Evolutionary conservation across 2,113 vertebrate genomes (phyloP).

Genomic region (Rafetus swinhoei): DNA sequence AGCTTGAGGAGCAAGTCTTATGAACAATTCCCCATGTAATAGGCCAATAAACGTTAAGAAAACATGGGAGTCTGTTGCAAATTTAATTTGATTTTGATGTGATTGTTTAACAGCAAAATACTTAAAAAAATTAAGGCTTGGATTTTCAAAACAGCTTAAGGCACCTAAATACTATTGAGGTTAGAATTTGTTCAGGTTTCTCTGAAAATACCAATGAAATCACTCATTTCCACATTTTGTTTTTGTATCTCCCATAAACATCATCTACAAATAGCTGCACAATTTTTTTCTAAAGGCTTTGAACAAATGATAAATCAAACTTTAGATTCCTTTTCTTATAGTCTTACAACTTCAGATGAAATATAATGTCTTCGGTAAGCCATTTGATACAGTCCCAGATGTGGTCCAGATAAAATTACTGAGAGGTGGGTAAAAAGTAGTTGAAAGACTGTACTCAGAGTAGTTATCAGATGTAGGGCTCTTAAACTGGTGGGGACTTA

Average conservation of each 20-base stretch:
- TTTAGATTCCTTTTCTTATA: not conserved
- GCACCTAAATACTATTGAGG: not conserved
- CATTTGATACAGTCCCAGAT: not conserved
- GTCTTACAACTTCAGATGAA: not conserved
- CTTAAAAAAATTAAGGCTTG: not conserved
- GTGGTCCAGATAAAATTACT: not conserved
- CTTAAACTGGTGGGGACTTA: not conserved
- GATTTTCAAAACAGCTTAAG: slow-evolving; percentile 9
- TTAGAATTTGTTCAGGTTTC: not conserved
- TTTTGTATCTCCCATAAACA: not conserved
- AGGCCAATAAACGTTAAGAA: not conserved
- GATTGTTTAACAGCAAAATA: not conserved
- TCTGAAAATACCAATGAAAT: slow-evolving; percentile 1
- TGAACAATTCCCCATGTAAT: not conserved
- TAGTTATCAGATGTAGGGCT: not conserved
- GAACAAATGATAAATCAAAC: not conserved
- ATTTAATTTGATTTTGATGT: slow-evolving; percentile 3
- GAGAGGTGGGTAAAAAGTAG: not conserved
- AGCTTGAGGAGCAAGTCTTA: not conserved
- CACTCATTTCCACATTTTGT: not conserved
- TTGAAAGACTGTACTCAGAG: not conserved
- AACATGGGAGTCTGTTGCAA: slow-evolving; percentile 7
- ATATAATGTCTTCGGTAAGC: not conserved
- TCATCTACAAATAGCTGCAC: not conserved
- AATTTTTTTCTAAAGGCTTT: not conserved